Evolutionary conservation across 2,113 vertebrate species (phyloP), one percentile per base, ranked within the genome.

Genomic region (Myrmophylax atrothorax): DNA sequence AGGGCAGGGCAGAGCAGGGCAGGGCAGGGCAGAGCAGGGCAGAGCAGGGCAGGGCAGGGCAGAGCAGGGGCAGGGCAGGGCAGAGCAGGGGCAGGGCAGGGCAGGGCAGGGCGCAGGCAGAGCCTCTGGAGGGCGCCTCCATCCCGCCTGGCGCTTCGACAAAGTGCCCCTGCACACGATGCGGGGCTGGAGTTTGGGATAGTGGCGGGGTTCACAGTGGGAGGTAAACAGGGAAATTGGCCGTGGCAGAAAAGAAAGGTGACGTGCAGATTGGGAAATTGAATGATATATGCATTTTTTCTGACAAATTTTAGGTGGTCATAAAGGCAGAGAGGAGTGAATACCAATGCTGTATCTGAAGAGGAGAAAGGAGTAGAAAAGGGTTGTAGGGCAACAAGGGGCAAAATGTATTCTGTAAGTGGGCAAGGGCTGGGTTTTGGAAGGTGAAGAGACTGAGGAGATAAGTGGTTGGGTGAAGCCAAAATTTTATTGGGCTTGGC

Each of bases 91-190:
- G 38, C 14, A 42, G 14, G 40, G 40, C 40, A 15, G 23, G 24
- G 50, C 10, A 10, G 18, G 4, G n/a, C 38, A 14, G 6, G 31
- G 10, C 46, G 31, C 72, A 18, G 56, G 42, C 38, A 3, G 18
- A 1, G 28, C 53, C 93, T 67, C 38, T 64, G 58, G 95, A 68
- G 77, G 91, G 91, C 88, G 81, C 68, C 20, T 8, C 3, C 14
- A 25, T 5, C n/a, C 66, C 52, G 10, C 60, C 17, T 9, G 18
- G 12, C 6, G 15, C 12, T 62, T 9, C 4, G 31, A 24, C 11
- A 8, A n/a, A 14, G 35, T 1, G 28, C 44, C 35, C 11, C 38
- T 40, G 60, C 60, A 4, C 5, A 9, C 0, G 1, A 3, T 3
- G 6, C 5, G 23, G 14, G 19, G 17, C 3, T 15, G 8, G 22